These are phyloP conservation scores for Ochropleura leucogaster DNA, from an alignment of 2,888 invertebrate genomes.

Conservation along the genomic window DNA sequence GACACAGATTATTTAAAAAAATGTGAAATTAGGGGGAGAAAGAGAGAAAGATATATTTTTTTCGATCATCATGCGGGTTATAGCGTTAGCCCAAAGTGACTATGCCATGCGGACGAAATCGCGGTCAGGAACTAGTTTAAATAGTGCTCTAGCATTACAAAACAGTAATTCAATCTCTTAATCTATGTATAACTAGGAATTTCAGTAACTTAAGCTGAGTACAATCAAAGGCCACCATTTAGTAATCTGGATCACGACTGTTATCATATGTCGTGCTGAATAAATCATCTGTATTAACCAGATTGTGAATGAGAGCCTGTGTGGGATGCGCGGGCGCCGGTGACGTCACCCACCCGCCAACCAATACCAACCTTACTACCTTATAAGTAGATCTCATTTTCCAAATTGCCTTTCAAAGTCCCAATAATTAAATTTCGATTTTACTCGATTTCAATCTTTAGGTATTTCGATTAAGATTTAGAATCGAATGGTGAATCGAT, in stretches of 20 bases:
- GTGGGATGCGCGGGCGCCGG: conserved; percentile 82
- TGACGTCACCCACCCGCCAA: conserved; percentile 77
- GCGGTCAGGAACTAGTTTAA: too few relatives aligned
- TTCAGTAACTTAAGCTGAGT: conserved; percentile 51
- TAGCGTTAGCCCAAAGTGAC: too few relatives aligned
- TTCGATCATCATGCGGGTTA: too few relatives aligned
- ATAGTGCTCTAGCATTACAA: background rate
- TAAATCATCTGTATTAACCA: conserved; percentile 81
- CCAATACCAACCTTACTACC: conserved; percentile 72
- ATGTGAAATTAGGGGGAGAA: too few relatives aligned
- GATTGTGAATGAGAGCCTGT: conserved; percentile 77
- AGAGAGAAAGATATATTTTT: too few relatives aligned
- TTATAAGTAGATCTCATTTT: conserved; percentile 73
- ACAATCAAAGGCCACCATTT: conserved; percentile 71
- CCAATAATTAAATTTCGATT: conserved; percentile 40
- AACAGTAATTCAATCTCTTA: conserved; percentile 45
- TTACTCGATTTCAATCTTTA: conserved; percentile 54
- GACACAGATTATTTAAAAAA: too few relatives aligned
- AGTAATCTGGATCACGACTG: conserved; percentile 74
- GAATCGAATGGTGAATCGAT: conserved; percentile 34
- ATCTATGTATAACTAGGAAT: conserved; percentile 50
- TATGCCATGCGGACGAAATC: too few relatives aligned
- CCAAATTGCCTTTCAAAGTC: conserved; percentile 63
- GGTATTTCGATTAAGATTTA: conserved; percentile 40
- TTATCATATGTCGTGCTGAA: conserved; percentile 78